Conservation (phyloP, 2,113 vertebrate species). For the Coreoperca whiteheadi region DNA sequence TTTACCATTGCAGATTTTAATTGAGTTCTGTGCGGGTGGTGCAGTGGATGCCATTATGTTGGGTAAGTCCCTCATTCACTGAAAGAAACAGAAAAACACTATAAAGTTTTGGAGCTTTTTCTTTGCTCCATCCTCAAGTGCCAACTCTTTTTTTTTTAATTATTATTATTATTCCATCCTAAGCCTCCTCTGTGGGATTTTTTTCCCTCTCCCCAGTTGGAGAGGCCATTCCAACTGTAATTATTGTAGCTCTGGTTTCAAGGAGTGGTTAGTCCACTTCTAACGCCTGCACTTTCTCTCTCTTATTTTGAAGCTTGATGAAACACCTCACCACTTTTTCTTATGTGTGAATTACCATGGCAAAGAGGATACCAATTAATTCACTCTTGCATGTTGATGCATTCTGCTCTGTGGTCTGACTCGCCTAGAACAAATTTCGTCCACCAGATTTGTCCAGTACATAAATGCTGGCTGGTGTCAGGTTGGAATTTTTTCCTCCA, state of each 20-base stretch:
- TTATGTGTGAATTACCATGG: slow-evolving; percentile 7
- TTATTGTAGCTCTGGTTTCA: slow-evolving; percentile 79
- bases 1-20: slow-evolving; percentile 90
- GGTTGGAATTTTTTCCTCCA: slow-evolving; percentile 35
- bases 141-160: slow-evolving; percentile 58
- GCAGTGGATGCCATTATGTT: slow-evolving; percentile 99
- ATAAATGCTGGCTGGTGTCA: slow-evolving; percentile 42
- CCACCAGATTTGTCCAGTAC: slow-evolving; percentile 44
- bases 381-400: slow-evolving; percentile 3
- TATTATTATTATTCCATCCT: slow-evolving; percentile 53
- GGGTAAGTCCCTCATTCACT: slow-evolving; percentile 85
- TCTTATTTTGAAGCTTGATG: slow-evolving; percentile 52
- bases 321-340: slow-evolving; percentile 32
- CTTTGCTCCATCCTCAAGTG: slow-evolving; percentile 46
- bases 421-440: slow-evolving; percentile 23
- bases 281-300: slow-evolving; percentile 47
- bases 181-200: slow-evolving; percentile 57
- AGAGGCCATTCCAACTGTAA: slow-evolving; percentile 69
- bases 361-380: slow-evolving; percentile 17
- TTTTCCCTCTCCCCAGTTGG: slow-evolving; percentile 32
- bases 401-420: slow-evolving; percentile 45
- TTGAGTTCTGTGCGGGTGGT: slow-evolving; percentile 98
- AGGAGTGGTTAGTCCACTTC: slow-evolving; percentile 67
- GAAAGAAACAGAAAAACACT: slow-evolving; percentile 46
- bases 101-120: slow-evolving; percentile 50